phyloP scores from a whole-genome alignment of 2,888 invertebrate species.

The Watsonalla cultraria region DNA sequence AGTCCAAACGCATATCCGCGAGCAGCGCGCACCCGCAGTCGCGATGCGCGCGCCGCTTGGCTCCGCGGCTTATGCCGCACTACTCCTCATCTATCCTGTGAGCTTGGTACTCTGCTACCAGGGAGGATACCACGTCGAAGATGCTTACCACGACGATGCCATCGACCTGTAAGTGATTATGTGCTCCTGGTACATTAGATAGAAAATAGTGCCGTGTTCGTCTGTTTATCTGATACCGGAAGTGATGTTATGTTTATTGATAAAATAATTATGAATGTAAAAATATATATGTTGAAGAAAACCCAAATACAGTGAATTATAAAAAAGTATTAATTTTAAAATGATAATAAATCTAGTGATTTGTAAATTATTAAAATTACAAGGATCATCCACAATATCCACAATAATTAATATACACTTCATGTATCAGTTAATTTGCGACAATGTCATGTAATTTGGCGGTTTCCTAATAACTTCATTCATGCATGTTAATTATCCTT shows the following conservation, averaged over 20 bases:
- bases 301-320: too few relatives aligned
- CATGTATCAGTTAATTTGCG: too few relatives aligned
- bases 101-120: constrained; percentile 56
- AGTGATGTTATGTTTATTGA: constrained; percentile 7
- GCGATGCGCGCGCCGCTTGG: constrained; percentile 68
- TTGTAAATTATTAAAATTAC: too few relatives aligned
- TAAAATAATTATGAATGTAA: too few relatives aligned
- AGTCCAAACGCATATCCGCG: constrained; percentile 60
- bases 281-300: too few relatives aligned
- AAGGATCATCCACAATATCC: too few relatives aligned
- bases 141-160: constrained; percentile 59
- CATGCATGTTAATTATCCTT: too few relatives aligned
- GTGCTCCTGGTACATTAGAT: constrained; percentile 14
- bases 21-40: constrained; percentile 53
- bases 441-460: too few relatives aligned
- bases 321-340: too few relatives aligned
- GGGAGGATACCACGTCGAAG: constrained; percentile 63
- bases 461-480: too few relatives aligned
- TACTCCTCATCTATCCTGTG: constrained; percentile 49
- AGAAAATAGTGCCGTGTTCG: constrained; percentile 3
- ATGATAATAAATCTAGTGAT: too few relatives aligned
- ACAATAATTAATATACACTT: too few relatives aligned
- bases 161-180: constrained; percentile 64
- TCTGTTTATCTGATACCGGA: constrained; percentile 14
- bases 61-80: constrained; percentile 48